Percentiles rank a stretch among this genome's conserved stretches.
phyloP scores from a whole-genome alignment of 2,797 vertebrate species.

The Pseudochromis fuscus region DNA sequence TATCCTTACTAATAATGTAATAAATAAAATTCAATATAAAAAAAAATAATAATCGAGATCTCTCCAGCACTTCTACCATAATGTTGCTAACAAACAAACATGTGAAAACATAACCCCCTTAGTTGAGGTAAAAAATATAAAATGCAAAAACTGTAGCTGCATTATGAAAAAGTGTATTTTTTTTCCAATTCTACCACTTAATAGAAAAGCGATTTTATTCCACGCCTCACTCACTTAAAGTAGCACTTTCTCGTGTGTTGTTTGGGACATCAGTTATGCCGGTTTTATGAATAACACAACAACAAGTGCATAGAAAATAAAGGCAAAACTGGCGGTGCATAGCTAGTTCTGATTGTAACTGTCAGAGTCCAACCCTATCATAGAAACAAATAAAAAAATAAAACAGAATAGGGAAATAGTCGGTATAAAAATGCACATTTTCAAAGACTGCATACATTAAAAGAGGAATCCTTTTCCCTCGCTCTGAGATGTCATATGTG shows the following conservation, averaged over 20 bases:
- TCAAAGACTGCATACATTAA: conserved; percentile 40
- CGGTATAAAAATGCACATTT: conserved; percentile 41
- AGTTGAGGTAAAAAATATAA: no score
- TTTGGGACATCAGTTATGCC: conserved; percentile 4
- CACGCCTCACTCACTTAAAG: not conserved
- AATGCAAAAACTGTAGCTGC: not conserved
- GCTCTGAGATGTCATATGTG: conserved; percentile 5
- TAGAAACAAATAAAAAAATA: conserved; percentile 22
- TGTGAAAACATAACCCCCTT: no score
- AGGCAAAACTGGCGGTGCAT: conserved; percentile 18
- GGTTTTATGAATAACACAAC: conserved; percentile 41
- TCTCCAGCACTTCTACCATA: no score
- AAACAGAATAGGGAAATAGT: conserved; percentile 15
- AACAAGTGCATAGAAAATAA: conserved; percentile 17
- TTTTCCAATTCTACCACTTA: not conserved
- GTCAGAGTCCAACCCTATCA: conserved; percentile 41
- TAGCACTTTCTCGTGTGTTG: not conserved
- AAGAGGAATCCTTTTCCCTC: conserved; percentile 8
- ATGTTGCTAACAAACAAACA: no score
- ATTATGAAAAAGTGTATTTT: not conserved
- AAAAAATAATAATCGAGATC: no score
- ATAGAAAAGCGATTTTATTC: not conserved
- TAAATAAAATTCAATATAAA: no score
- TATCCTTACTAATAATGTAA: no score
- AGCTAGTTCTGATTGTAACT: conserved; percentile 38